A percentile compares a stretch with the other conserved stretches of the same genome.
Conservation (phyloP, 2,113 vertebrate genomes). For the Spermophilus dauricus region DNA sequence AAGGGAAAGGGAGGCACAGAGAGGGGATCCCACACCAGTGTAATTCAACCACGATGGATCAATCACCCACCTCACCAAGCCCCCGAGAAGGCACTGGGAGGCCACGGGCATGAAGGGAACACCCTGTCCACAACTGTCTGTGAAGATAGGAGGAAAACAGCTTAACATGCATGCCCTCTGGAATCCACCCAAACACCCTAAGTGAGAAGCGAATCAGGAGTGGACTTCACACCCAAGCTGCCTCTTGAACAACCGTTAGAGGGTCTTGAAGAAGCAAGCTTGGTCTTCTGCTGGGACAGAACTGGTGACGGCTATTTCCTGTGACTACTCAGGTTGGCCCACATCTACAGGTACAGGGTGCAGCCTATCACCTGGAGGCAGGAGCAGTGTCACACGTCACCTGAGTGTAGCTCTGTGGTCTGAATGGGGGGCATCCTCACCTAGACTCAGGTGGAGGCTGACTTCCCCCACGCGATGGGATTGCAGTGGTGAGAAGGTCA, state of each 20-base stretch:
- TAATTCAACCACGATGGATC: not conserved
- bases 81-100: not conserved
- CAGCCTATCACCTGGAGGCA: not conserved
- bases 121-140: not conserved
- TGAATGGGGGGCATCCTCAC: not conserved
- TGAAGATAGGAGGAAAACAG: not conserved
- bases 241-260: not conserved
- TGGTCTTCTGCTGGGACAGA: not conserved
- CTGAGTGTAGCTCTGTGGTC: not conserved
- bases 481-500: no score
- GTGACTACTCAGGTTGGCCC: not conserved
- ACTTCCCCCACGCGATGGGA: not conserved
- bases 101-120: not conserved
- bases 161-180: not conserved
- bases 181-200: not conserved
- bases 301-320: not conserved
- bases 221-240: not conserved
- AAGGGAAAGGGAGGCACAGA: not conserved
- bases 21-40: not conserved
- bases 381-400: not conserved
- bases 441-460: not conserved
- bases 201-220: constrained; percentile 11
- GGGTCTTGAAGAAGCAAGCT: not conserved
- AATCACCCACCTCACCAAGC: not conserved
- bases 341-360: not conserved